These are phyloP conservation scores for Tetrapedia diversipes DNA, from an alignment of 2,888 invertebrate genomes.

Conservation along the genomic window DNA sequence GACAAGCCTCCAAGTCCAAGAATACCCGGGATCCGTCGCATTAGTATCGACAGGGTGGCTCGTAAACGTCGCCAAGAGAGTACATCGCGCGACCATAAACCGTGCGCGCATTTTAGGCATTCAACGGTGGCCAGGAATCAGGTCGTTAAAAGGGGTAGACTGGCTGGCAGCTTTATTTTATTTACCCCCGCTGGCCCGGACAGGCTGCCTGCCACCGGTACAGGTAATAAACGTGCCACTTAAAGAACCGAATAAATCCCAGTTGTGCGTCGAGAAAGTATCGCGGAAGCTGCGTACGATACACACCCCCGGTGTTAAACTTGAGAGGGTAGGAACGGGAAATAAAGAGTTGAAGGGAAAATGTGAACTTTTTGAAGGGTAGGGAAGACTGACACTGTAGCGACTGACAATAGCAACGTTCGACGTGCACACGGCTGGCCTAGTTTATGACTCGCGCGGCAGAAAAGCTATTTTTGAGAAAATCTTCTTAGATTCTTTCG, in stretches of 20 bases:
- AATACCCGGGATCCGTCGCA: slow-evolving; percentile 21
- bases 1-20: background rate
- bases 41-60: slow-evolving; percentile 23
- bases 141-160: slow-evolving; percentile 56
- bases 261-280: background rate
- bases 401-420: too few species aligned
- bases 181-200: slow-evolving; percentile 33
- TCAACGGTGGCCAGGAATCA: slow-evolving; percentile 50
- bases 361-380: too few species aligned
- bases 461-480: too few species aligned
- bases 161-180: slow-evolving; percentile 46
- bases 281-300: background rate
- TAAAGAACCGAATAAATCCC: slow-evolving; percentile 49
- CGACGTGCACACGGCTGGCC: too few species aligned
- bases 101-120: slow-evolving; percentile 52
- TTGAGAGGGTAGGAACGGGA: too few species aligned
- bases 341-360: too few species aligned
- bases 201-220: slow-evolving; percentile 1
- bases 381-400: too few species aligned
- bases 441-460: too few species aligned
- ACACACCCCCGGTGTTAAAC: too few species aligned
- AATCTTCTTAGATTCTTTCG: too few species aligned
- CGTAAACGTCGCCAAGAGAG: slow-evolving; percentile 39
- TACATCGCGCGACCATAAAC: slow-evolving; percentile 36
- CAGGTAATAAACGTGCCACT: slow-evolving; percentile 59